Percentiles rank a stretch among this genome's conserved stretches.
phyloP scores from a whole-genome alignment of 2,113 vertebrate species.

The Sander vitreus region DNA sequence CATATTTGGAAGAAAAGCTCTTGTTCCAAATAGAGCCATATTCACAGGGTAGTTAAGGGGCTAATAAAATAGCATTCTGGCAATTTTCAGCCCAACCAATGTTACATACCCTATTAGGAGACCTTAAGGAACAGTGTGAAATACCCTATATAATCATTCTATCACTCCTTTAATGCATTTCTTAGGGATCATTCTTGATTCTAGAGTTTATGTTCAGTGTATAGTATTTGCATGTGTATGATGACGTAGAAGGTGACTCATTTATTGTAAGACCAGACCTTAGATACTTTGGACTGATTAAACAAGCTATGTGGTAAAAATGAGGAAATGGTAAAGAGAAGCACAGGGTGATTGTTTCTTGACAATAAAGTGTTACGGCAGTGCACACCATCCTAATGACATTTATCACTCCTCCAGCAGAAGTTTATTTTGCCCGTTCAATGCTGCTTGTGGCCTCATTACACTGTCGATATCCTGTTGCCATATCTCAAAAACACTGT shows the following conservation, averaged over 20 bases:
- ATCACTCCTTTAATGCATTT: no score
- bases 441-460: conserved; percentile 13
- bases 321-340: not conserved
- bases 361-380: not conserved
- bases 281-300: not conserved
- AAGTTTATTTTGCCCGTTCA: not conserved
- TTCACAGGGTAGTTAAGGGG: no score
- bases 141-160: no score
- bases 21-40: no score
- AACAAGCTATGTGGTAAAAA: not conserved
- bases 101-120: no score
- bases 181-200: not conserved
- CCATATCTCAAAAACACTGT: conserved; percentile 2
- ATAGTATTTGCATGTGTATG: conserved; percentile 31
- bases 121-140: no score
- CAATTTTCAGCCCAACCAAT: no score
- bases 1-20: no score
- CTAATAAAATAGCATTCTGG: no score
- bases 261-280: not conserved
- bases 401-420: no score
- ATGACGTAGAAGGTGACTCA: not conserved
- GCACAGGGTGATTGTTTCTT: not conserved
- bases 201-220: not conserved
- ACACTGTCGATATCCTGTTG: conserved; percentile 5
- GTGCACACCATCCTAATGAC: not conserved